phyloP scores from a whole-genome alignment of 2,888 invertebrate species.

The Drosophila neutralis region DNA sequence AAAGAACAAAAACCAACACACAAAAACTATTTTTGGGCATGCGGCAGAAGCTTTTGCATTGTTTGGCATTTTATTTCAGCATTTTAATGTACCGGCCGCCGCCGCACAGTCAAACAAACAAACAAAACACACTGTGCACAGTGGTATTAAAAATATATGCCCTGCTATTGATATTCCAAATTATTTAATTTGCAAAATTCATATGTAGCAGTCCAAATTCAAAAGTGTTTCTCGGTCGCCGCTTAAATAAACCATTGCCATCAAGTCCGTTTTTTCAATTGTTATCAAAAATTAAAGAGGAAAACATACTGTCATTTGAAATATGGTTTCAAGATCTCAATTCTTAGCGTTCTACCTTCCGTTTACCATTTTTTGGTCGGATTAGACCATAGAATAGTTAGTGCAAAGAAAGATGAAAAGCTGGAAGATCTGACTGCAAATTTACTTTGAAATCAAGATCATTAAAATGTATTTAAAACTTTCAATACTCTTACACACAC shows the following conservation, averaged over 20 bases:
- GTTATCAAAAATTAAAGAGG: too few species aligned
- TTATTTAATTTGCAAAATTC: background rate
- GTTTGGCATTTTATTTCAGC: slow-evolving; percentile 80
- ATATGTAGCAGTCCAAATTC: background rate
- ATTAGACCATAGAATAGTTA: too few species aligned
- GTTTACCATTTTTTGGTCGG: too few species aligned
- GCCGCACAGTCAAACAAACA: slow-evolving; percentile 27
- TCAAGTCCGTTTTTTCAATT: background rate
- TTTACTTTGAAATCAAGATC: background rate
- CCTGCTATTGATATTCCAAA: background rate
- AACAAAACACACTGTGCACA: slow-evolving; percentile 37
- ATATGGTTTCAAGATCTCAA: too few species aligned
- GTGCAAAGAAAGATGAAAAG: too few species aligned
- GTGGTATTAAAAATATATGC: background rate
- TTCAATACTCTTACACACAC: background rate
- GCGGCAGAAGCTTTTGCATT: slow-evolving; percentile 72
- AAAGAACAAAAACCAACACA: slow-evolving; percentile 38
- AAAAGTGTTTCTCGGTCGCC: background rate
- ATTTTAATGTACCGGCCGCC: slow-evolving; percentile 73
- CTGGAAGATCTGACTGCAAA: too few species aligned
- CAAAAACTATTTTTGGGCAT: slow-evolving; percentile 60
- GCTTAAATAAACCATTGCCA: background rate
- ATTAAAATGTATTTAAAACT: accelerated
- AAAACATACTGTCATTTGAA: too few species aligned
- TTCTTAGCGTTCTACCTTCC: too few species aligned